Evolutionary conservation across 2,888 invertebrate genomes (phyloP), one percentile per base, ranked within the genome.

Genomic region (Smittia sp.): DNA sequence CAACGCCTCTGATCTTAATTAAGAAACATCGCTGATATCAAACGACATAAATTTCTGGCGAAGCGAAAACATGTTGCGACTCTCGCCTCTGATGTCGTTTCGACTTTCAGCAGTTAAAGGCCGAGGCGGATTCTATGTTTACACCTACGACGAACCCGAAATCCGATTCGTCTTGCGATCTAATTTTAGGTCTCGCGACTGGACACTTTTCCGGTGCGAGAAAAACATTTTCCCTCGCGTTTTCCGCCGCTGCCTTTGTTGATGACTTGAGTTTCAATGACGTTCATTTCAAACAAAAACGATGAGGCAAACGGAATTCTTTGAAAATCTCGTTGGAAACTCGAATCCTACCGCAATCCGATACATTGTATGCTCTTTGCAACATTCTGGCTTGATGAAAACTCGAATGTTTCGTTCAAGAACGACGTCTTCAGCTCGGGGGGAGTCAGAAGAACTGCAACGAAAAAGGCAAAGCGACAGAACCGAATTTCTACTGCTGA

Each of bases 271-370:
- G n/a, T 11, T 3, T n/a, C 46, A 6, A 46, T 46, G 15, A 15
- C 13, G 15, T 11, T 2, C 11, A 2, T 46, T 46, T 46, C 11
- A 46, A 13, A 46, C 46, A 46, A 46, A 46, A 39, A 39, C 39
- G 39, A 9, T 39, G 39, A 46, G 15, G 11, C 2, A 58, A 22
- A 3, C 22, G 20, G 4, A 24, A 58, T 22, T 24, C 58, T 3
- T 6, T 58, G 20, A 15, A 58, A 58, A 58, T 22, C 2, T 18
- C 11, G 46, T 1, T 1, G 11, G 70, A 41, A 54, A 70, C n/a
- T 54, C 27, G 27, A 70, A 54, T 46, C 70, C 70, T 70, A 70
- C 70, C 70, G 54, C 70, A 70, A 70, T 70, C 24, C 15, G 54
- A 70, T 70, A 70, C 41, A 15, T 11, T 54, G 41, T 70, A 15